Evolutionary conservation across 2,888 invertebrate genomes (phyloP).

Genomic region (Hyppa rectilinea): DNA sequence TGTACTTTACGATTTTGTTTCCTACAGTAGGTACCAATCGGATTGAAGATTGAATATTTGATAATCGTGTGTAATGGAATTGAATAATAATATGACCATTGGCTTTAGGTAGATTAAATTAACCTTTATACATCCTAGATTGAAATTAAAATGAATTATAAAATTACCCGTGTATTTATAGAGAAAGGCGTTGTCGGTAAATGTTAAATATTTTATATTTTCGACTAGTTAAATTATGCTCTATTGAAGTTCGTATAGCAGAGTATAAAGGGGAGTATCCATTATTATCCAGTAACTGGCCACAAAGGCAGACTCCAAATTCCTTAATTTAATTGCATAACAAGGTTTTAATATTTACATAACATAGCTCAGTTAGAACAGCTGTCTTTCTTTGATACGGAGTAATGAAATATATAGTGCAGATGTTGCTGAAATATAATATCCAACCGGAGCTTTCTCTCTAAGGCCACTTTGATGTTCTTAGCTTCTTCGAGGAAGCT

Average conservation of each 20-base stretch:
- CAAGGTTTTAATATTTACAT: background rate
- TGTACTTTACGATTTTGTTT: background rate
- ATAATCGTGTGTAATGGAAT: conserved; percentile 18
- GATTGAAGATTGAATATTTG: conserved; percentile 2
- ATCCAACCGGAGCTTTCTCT: background rate
- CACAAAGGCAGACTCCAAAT: background rate
- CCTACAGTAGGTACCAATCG: background rate
- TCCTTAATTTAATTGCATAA: background rate
- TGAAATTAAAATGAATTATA: conserved; percentile 1
- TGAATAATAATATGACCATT: conserved; percentile 7
- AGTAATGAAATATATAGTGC: background rate
- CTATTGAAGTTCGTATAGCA: background rate
- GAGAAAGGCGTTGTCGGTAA: background rate
- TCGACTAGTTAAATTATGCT: background rate
- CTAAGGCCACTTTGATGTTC: conserved; percentile 36
- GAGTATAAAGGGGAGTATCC: background rate
- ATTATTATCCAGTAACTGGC: background rate
- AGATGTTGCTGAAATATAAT: conserved; percentile 8
- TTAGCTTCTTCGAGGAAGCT: conserved; percentile 30
- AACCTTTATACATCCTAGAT: background rate
- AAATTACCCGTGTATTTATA: no score
- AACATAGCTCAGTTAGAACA: background rate
- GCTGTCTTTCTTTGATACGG: background rate
- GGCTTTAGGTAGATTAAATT: conserved; percentile 1
- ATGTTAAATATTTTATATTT: background rate